Base-by-base conservation (phyloP, 1,140 invertebrate species). In the Drosophila aff. region DNA sequence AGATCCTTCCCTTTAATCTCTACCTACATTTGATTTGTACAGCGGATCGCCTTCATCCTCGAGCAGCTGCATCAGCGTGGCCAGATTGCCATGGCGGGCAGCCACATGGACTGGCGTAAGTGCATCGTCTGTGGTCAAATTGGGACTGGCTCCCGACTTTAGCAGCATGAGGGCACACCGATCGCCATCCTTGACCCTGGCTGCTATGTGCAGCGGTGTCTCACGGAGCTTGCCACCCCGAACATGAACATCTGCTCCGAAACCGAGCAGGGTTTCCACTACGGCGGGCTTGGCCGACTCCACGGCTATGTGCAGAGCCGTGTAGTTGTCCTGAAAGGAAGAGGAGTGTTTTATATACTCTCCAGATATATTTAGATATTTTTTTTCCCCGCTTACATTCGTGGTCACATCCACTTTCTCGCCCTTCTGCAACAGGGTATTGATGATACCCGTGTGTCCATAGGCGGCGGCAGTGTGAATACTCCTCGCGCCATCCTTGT, bases 291-390 rank as follows among this genome's bases (percentile, higher is more conserved):
- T 99, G 63, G 97, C 97, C 41, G 97, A 97, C 93, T 99, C 97
- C 4, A 99, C 98, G n/a, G 98, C 99, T 80, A 99, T 97, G 91
- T 99, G 99, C 0, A 99, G 94, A n/a, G 99, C 98, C 23, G 99
- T 99, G 92, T 98, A 99, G 91, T 99, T 98, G 91, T 99, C 98
- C 97, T 99, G 71, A n/a, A 91, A 84, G 16, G 11, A 15, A 0
- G 11, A 26, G 11, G 4, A 26, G 28, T 7, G 9, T 47, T 23
- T n/a, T 21, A 23, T 2, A 33, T 3, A 0, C 2, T 23, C 7
- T 11, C 0, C 1, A 11, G 46, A 33, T 0, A 50, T 8, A 62
- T 8, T 6, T 13, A 5, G 4, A 36, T 36, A 13, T 13, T 2
- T 4, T 0, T 31, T 7, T 58, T 5, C 13, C 4, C 5, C 11